Base-by-base conservation (phyloP, 2,888 invertebrate species). In the Eupithecia centaureata region DNA sequence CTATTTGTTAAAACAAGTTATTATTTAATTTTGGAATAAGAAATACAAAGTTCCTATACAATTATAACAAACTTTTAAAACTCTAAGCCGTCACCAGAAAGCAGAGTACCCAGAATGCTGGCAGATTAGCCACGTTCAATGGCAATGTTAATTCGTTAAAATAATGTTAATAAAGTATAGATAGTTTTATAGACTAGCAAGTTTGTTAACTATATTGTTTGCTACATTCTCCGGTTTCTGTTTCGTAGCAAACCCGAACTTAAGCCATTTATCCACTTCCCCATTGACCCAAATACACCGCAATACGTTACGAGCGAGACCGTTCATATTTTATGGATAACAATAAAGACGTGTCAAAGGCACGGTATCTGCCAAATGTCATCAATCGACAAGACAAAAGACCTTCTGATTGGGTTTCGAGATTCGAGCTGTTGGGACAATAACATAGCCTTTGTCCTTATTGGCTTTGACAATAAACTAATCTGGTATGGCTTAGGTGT, bases 321-420 rank as follows among this genome's bases (percentile, higher is more conserved):
- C 70, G 71, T 70, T 75, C 73, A 75, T 75, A 73, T 75, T 75
- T 75, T 75, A 75, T 75, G 65, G 70, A 68, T 67, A 68, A 76
- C 76, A 76, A 74, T 76, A 73, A 74, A 67, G 51, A 47, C 71
- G 70, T 73, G 75, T 75, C 76, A 72, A 70, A 61, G 67, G 67
- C 73, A 75, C 73, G 73, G 68, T 74, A 69, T 73, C 68, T 70
- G 67, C 65, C 82, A 85, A 83, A 82, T 82, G 84, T 83, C 85
- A 83, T 81, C 78, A 78, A 81, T 77, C 77, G 77, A 76, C 76
- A 79, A 79, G 81, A 85, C 84, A 85, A 85, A 81, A 77, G 81
- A 63, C 60, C 56, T 70, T 65, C 72, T 82, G 85, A 85, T 86
- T 85, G 82, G 81, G 82, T 81, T 78, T 77, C 67, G 67, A 74